A percentile compares a stretch with the other conserved stretches of the same genome.
Conservation (phyloP, 2,888 invertebrate species). For the Liopterus haemorrhoidalis region DNA sequence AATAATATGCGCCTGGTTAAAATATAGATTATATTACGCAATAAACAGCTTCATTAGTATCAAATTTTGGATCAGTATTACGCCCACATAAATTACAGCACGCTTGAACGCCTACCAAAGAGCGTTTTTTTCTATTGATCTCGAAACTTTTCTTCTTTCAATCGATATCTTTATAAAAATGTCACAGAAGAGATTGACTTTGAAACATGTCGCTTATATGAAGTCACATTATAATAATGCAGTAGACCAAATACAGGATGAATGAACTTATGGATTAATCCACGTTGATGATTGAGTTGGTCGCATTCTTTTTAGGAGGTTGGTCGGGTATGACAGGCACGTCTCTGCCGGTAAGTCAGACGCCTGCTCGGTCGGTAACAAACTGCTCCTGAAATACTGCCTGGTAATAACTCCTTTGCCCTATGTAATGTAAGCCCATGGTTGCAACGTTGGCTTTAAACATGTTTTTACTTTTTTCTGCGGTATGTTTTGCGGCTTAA, state of each 20-base stretch:
- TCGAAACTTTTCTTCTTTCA: constrained; percentile 12
- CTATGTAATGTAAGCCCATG: background rate
- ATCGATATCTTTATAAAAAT: constrained; percentile 34
- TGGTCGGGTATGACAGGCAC: constrained; percentile 32
- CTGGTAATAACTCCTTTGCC: background rate
- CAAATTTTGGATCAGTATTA: too few relatives aligned
- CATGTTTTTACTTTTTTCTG: constrained; percentile 14
- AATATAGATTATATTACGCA: too few relatives aligned
- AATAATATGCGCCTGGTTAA: too few relatives aligned
- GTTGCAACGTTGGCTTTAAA: constrained; percentile 1
- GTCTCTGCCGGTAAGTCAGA: constrained; percentile 31
- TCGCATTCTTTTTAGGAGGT: constrained; percentile 23
- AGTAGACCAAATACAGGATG: constrained; percentile 22
- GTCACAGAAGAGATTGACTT: constrained; percentile 32
- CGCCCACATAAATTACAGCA: too few relatives aligned
- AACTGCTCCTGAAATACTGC: constrained; percentile 25
- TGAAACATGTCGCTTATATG: constrained; percentile 31
- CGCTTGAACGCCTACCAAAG: background rate
- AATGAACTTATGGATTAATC: background rate
- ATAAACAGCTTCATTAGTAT: too few relatives aligned
- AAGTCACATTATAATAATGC: constrained; percentile 32
- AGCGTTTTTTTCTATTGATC: constrained; percentile 11
- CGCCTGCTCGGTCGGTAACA: constrained; percentile 27
- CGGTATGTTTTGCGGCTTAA: constrained; percentile 7
- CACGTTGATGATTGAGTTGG: constrained; percentile 23